Evolutionary conservation across 2,113 vertebrate species (phyloP).

Genomic region (Trogon melanurus): DNA sequence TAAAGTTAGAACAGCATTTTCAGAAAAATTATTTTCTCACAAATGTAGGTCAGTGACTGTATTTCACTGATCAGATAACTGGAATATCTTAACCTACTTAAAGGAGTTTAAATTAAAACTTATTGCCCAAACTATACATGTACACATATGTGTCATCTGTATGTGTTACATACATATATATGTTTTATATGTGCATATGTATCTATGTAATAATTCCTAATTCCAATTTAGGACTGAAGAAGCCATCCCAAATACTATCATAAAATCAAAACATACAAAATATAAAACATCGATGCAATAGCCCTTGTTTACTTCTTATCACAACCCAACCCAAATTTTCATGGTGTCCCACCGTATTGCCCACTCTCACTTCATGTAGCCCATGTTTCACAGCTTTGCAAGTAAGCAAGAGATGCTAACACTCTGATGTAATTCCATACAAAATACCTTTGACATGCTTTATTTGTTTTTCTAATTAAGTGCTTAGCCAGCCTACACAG

Average conservation of each 20-base stretch:
- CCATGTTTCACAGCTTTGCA: not conserved
- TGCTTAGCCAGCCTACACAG: not conserved
- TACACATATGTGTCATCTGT: not conserved
- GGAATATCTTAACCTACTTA: constrained; percentile 46
- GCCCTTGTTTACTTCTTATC: not conserved
- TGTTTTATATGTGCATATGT: not conserved
- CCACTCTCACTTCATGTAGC: not conserved
- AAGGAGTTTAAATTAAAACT: constrained; percentile 29
- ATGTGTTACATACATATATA: not conserved
- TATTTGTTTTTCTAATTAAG: not conserved
- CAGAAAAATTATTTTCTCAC: not conserved
- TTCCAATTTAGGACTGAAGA: not conserved
- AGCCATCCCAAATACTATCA: not conserved
- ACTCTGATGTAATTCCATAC: not conserved
- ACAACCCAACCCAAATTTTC: not conserved
- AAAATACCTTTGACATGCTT: not conserved
- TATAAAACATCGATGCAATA: not conserved
- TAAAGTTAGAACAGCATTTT: constrained; percentile 20
- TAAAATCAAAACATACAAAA: not conserved
- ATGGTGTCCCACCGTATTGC: not conserved
- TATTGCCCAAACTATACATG: not conserved
- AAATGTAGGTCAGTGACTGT: constrained; percentile 51
- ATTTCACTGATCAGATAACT: constrained; percentile 20
- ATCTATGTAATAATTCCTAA: not conserved
- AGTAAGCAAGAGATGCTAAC: not conserved